Base-by-base conservation (phyloP, 2,888 invertebrate species). In the Achlya flavicornis region DNA sequence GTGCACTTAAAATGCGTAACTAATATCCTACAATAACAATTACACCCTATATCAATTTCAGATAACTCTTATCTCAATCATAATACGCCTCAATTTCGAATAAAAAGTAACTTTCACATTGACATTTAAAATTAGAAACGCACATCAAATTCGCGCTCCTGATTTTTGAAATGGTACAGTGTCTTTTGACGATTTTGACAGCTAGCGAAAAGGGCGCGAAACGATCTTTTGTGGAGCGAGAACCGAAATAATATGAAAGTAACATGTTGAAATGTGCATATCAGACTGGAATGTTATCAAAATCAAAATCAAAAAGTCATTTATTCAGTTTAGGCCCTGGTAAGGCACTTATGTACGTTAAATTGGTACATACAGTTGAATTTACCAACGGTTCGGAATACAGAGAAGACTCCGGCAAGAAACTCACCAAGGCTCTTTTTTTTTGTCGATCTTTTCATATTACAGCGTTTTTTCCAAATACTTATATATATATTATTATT, bases 101-200 rank as follows among this genome's bases (percentile, higher is more conserved):
- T 62, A 58, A n/a, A 58, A 62, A 16, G 32, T 53, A 33, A 14
- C 4, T 16, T 53, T 57, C 53, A 53, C 16, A 53, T 53, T 19
- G 48, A 53, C 19, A 19, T 53, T 53, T 53, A 62, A 64, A 66
- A 66, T 69, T 63, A 63, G 62, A 69, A 64, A 65, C 67, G 70
- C 64, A 68, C 63, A 65, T 74, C 78, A 67, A 72, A 76, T 67
- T 73, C 53, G 53, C 53, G 10, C 53, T 66, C 69, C 74, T 70
- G 73, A 71, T 82, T 84, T 77, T 74, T 78, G 78, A 83, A 86
- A 73, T 75, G 73, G 78, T 78, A 76, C 76, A 79, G 75, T 78
- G 74, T 76, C 76, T 71, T 75, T 78, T 88, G 87, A 84, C 85
- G 77, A 78, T 85, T 86, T 75, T 87, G 87, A 88, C 88, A 83